Percentiles rank a stretch among this genome's conserved stretches.
These are phyloP conservation scores for Monopis laevigella DNA, from an alignment of 2,888 invertebrate species.

Conservation along the genomic window DNA sequence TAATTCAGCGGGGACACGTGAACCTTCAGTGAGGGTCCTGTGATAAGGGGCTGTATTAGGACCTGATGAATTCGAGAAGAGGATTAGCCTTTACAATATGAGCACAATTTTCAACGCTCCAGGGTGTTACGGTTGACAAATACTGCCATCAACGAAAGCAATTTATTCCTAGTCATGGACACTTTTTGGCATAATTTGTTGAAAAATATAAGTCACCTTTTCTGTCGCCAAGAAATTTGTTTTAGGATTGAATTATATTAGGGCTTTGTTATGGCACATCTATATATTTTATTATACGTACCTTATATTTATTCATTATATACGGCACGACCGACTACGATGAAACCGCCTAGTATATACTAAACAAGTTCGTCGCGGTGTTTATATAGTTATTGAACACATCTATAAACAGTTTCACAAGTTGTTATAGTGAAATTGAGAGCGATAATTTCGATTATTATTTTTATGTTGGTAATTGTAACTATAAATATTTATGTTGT, in stretches of 20 bases:
- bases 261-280: no score
- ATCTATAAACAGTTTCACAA: no score
- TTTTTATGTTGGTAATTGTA: no score
- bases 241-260: slow-evolving; percentile 8
- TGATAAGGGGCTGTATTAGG: slow-evolving; percentile 44
- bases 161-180: slow-evolving; percentile 31
- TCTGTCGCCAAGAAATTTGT: slow-evolving; percentile 10
- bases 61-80: slow-evolving; percentile 52
- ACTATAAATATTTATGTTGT: no score
- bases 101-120: slow-evolving; percentile 56
- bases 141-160: slow-evolving; percentile 38
- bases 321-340: no score
- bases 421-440: no score
- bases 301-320: no score
- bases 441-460: no score
- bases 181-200: slow-evolving; percentile 11
- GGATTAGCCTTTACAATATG: slow-evolving; percentile 64
- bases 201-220: slow-evolving; percentile 12
- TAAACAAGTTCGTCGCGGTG: no score
- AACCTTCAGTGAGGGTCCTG: slow-evolving; percentile 25
- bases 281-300: no score
- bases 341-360: no score
- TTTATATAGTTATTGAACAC: no score
- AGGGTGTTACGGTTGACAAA: slow-evolving; percentile 45
- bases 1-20: slow-evolving; percentile 3